These are phyloP conservation scores for Dione vanillae DNA, from an alignment of 2,888 invertebrate genomes.

Conservation along the genomic window DNA sequence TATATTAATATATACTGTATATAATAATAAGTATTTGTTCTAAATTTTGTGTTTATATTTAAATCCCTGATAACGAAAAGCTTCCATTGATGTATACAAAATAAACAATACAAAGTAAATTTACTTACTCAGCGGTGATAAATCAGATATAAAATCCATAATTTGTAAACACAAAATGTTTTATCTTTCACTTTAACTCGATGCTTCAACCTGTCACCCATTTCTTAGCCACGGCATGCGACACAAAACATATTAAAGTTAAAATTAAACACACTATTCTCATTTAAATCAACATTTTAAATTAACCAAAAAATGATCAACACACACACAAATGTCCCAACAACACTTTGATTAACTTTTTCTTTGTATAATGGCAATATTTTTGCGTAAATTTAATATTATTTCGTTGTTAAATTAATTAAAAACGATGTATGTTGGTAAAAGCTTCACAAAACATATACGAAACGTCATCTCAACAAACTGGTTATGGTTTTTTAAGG, in stretches of 20 bases:
- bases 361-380: slow-evolving; percentile 2
- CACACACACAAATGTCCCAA: neutral
- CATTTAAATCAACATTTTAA: slow-evolving; percentile 18
- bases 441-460: slow-evolving; percentile 70
- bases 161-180: slow-evolving; percentile 63
- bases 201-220: slow-evolving; percentile 78
- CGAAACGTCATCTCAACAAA: slow-evolving; percentile 74
- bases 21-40: neutral
- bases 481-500: slow-evolving; percentile 68
- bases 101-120: neutral
- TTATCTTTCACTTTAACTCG: slow-evolving; percentile 77
- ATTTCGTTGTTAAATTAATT: slow-evolving; percentile 40
- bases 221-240: slow-evolving; percentile 67
- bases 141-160: slow-evolving; percentile 77
- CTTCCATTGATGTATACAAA: neutral
- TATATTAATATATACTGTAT: no score
- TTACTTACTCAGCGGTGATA: slow-evolving; percentile 72
- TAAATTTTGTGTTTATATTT: neutral
- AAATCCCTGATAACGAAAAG: neutral
- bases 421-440: slow-evolving; percentile 51
- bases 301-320: slow-evolving; percentile 1
- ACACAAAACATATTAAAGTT: slow-evolving; percentile 42
- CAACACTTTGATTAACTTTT: slow-evolving; percentile 29
- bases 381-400: slow-evolving; percentile 23
- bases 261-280: slow-evolving; percentile 58